phyloP scores from a whole-genome alignment of 2,113 vertebrate genomes.

The Dascyllus trimaculatus region DNA sequence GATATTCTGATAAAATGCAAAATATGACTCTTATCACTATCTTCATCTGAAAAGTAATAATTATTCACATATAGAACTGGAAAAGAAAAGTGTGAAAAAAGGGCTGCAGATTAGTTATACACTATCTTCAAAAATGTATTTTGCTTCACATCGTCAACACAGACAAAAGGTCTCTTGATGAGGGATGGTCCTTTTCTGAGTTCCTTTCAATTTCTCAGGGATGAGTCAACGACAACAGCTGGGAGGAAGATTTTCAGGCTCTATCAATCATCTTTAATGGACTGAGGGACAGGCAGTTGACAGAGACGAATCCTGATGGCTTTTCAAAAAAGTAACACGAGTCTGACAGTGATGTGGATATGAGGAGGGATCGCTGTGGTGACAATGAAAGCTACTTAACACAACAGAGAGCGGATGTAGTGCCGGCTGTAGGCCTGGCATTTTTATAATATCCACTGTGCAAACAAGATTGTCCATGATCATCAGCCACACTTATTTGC shows the following conservation, averaged over 20 bases:
- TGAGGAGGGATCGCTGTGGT: slow-evolving; percentile 60
- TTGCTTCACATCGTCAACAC: slow-evolving; percentile 54
- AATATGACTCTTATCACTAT: slow-evolving; percentile 45
- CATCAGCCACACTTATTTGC: slow-evolving; percentile 58
- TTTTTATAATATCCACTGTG: slow-evolving; percentile 48
- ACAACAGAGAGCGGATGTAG: slow-evolving; percentile 51
- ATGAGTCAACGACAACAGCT: slow-evolving; percentile 82
- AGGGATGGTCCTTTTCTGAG: slow-evolving; percentile 66
- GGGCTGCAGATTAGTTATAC: slow-evolving; percentile 24
- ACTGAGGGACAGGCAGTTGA: slow-evolving; percentile 81
- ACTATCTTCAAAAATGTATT: slow-evolving; percentile 51
- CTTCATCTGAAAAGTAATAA: slow-evolving; percentile 52
- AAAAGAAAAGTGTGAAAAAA: neutral
- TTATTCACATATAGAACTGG: slow-evolving; percentile 30
- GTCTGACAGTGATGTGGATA: slow-evolving; percentile 78
- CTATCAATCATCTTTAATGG: slow-evolving; percentile 87
- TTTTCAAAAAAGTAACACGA: slow-evolving; percentile 80
- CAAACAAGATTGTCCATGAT: slow-evolving; percentile 61
- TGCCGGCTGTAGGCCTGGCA: slow-evolving; percentile 42
- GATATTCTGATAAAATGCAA: slow-evolving; percentile 31
- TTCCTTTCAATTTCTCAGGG: slow-evolving; percentile 75
- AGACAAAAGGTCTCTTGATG: slow-evolving; percentile 76
- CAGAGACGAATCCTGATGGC: slow-evolving; percentile 84
- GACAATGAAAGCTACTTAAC: slow-evolving; percentile 76
- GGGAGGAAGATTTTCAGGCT: slow-evolving; percentile 77